Percentiles rank a stretch among this genome's conserved stretches.
Conservation (phyloP, 1,140 invertebrate species). For the Lepidurus packardi region DNA sequence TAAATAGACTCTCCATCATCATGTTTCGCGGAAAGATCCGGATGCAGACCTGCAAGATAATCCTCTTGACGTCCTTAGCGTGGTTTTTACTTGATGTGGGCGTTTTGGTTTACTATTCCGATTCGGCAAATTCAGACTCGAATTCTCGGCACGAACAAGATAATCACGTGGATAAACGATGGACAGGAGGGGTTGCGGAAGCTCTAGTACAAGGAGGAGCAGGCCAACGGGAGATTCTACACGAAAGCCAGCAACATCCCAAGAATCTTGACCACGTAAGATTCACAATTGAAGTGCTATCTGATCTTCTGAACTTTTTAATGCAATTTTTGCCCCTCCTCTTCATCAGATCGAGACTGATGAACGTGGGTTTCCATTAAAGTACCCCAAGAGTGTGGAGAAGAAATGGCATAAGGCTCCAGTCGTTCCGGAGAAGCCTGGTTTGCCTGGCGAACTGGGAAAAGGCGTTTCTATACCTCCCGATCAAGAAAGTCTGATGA, state of each 20-base stretch:
- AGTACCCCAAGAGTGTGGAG: slow-evolving; percentile 46
- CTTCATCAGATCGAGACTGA: slow-evolving; percentile 26
- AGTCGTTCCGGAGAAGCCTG: slow-evolving; percentile 58
- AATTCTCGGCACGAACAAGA: neutral
- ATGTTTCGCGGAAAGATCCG: slow-evolving; percentile 52
- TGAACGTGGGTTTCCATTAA: slow-evolving; percentile 33
- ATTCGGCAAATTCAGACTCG: slow-evolving; percentile 51
- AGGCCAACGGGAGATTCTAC: slow-evolving; percentile 32
- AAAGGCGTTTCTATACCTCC: slow-evolving; percentile 78
- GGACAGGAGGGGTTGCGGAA: slow-evolving; percentile 25
- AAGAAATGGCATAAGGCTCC: slow-evolving; percentile 67
- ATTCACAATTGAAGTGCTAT: neutral
- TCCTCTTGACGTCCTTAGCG: slow-evolving; percentile 86
- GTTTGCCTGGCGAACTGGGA: slow-evolving; percentile 79
- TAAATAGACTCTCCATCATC: neutral
- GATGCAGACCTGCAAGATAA: slow-evolving; percentile 89
- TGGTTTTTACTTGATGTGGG: slow-evolving; percentile 92
- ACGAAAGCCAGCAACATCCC: slow-evolving; percentile 22
- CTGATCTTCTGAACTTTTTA: neutral
- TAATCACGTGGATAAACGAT: slow-evolving; percentile 8
- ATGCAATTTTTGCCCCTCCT: neutral
- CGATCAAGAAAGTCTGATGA: slow-evolving; percentile 76
- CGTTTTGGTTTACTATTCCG: slow-evolving; percentile 86
- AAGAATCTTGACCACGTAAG: slow-evolving; percentile 14
- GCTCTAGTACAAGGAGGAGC: slow-evolving; percentile 26